Percentiles rank a stretch among this genome's conserved stretches.
Evolutionary conservation across 2,888 invertebrate species (phyloP).

Genomic region (Empis stercorea): DNA sequence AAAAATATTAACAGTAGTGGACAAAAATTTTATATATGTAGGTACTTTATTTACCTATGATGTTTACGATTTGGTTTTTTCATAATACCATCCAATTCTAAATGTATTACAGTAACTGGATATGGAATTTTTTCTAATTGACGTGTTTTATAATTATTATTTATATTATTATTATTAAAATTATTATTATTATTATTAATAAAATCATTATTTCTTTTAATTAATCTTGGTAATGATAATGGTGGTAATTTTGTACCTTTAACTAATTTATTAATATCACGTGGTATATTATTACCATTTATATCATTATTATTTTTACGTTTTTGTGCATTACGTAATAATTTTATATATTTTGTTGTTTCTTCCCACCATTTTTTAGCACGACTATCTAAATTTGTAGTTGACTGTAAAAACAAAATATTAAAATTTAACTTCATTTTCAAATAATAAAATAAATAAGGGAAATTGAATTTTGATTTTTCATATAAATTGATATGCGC

Average conservation of each 20-base stretch:
- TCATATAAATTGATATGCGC: no score
- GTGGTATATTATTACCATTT: not conserved
- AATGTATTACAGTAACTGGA: not conserved
- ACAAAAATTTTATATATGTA: no score
- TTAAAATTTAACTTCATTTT: not conserved
- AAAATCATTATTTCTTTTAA: not conserved
- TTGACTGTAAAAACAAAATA: constrained; percentile 4
- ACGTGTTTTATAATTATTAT: not conserved
- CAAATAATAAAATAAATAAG: no score
- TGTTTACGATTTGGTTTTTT: no score
- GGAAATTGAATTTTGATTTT: not conserved
- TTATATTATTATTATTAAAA: no score
- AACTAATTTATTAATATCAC: not conserved
- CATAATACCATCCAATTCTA: not conserved
- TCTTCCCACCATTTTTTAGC: constrained; percentile 17
- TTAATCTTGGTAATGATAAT: constrained; percentile 2
- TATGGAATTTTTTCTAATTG: not conserved
- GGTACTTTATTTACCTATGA: no score
- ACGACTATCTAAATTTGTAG: constrained; percentile 5
- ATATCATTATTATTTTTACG: not conserved
- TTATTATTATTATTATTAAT: no score
- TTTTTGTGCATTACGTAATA: constrained; percentile 4
- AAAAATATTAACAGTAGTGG: no score
- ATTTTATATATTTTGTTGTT: constrained; percentile 13
- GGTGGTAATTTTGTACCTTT: constrained; percentile 2